Evolutionary conservation across 2,888 invertebrate species (phyloP).

Genomic region (Lydus trimaculatus): DNA sequence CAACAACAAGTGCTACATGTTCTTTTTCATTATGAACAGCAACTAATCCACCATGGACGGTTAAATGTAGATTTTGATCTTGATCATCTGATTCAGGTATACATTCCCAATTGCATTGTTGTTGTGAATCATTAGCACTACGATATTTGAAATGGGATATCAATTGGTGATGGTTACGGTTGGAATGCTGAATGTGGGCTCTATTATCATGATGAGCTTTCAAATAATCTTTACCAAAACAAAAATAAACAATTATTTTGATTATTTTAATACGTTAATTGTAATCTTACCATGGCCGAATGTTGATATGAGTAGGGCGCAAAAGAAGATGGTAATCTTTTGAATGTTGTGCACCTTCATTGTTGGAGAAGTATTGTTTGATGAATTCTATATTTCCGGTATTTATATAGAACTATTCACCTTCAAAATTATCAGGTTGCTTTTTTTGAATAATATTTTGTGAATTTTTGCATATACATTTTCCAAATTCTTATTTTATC

Average conservation of each 20-base stretch:
- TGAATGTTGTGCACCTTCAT: conserved; percentile 7
- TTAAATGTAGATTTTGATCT: not conserved
- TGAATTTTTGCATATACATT: not conserved
- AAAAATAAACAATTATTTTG: not conserved
- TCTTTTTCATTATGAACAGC: not conserved
- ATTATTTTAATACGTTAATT: not conserved
- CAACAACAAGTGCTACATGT: not conserved
- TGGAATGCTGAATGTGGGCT: not conserved
- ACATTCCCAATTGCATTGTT: not conserved
- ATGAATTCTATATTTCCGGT: not conserved
- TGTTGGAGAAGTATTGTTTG: not conserved
- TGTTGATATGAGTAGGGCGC: conserved; percentile 1
- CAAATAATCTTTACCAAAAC: not conserved
- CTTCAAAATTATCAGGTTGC: not conserved
- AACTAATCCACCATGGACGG: not conserved
- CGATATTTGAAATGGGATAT: not conserved
- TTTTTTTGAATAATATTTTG: not conserved
- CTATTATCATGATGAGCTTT: not conserved
- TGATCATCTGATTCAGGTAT: not conserved
- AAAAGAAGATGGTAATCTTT: not conserved
- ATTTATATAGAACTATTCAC: not conserved
- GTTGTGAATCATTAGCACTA: not conserved
- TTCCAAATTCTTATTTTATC: not conserved
- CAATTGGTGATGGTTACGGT: not conserved
- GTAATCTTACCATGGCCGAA: conserved; percentile 9